Conservation (phyloP, 2,888 invertebrate genomes). For the Cryptophagus acutangulus region DNA sequence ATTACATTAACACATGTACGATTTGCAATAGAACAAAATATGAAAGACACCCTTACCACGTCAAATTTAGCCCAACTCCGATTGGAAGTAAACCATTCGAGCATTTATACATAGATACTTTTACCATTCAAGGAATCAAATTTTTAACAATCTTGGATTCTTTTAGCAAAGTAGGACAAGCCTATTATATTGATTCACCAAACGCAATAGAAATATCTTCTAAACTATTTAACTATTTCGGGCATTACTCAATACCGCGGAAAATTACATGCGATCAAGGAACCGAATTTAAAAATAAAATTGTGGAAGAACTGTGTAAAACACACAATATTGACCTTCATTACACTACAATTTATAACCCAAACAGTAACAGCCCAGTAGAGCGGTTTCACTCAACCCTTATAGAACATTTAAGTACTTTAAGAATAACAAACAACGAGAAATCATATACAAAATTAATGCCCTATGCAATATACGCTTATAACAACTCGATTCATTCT, state of each 20-base stretch:
- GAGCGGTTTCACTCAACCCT: conserved; percentile 5
- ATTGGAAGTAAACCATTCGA: conserved; percentile 1
- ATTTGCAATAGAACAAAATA: not conserved
- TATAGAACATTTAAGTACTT: conserved; percentile 2
- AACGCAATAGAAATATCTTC: not conserved
- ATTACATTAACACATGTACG: not conserved
- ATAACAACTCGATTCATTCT: conserved; percentile 4
- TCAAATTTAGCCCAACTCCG: not conserved
- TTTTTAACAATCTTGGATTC: conserved; percentile 6
- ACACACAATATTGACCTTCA: conserved; percentile 4
- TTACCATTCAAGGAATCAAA: not conserved
- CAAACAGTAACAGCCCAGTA: not conserved
- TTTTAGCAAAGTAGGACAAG: conserved; percentile 4
- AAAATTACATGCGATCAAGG: conserved; percentile 4
- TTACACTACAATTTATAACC: conserved; percentile 3
- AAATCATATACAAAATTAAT: not conserved
- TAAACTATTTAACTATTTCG: not conserved
- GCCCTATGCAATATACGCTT: conserved; percentile 1
- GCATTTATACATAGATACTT: conserved; percentile 2
- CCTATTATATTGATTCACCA: not conserved
- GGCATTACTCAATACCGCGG: not conserved
- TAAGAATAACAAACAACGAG: not conserved
- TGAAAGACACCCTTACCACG: not conserved
- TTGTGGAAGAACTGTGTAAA: conserved; percentile 2
- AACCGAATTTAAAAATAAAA: conserved; percentile 3